Base-by-base conservation (phyloP, 2,113 vertebrate species). In the Mellivora capensis region DNA sequence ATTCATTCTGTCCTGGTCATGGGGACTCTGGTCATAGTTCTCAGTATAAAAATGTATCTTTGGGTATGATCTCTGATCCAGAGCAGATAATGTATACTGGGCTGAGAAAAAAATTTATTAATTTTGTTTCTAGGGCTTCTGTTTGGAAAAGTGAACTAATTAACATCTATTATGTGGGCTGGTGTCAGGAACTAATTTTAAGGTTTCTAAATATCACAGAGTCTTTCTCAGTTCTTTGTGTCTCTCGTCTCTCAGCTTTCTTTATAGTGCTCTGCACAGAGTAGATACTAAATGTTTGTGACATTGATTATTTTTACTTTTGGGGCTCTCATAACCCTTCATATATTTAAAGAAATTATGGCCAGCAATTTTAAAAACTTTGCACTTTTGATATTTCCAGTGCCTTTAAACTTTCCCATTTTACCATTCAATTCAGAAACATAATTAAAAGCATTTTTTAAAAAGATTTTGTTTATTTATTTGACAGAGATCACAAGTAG, bases 371-470 rank as follows among this genome's bases (percentile, higher is more conserved):
- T 96, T 81, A 20, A 91, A 82, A 76, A 47, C 39, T 94, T 52
- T 52, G 25, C 25, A 72, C 34, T 83, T 64, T 87, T 96, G 61
- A 9, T 83, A 91, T 76, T 82, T 79, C 39, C 34, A 87, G 25
- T 64, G 52, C 18, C 31, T 93, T 54, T 74, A 54, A 87, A 71
- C 23, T 18, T 93, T 93, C n/a, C 59, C 15, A 34, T 54, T 96
- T 86, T 77, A 27, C 59, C 17, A 84, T 90, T 90, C 57, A 83
- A 83, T 87, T 91, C 74, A 87, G 82, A 91, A 95, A 84, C 47
- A 27, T 25, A 93, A 59, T 52, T 79, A 62, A 77, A 88, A 76
- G n/a, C 44, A 96, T 82, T 42, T 94, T 91, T n/a, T n/a, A n/a
- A n/a, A n/a, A n/a, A n/a, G n/a, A n/a, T n/a, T n/a, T n/a, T n/a